These are phyloP conservation scores for Drosophila formosana DNA, from an alignment of 2,888 invertebrate species.

Conservation along the genomic window DNA sequence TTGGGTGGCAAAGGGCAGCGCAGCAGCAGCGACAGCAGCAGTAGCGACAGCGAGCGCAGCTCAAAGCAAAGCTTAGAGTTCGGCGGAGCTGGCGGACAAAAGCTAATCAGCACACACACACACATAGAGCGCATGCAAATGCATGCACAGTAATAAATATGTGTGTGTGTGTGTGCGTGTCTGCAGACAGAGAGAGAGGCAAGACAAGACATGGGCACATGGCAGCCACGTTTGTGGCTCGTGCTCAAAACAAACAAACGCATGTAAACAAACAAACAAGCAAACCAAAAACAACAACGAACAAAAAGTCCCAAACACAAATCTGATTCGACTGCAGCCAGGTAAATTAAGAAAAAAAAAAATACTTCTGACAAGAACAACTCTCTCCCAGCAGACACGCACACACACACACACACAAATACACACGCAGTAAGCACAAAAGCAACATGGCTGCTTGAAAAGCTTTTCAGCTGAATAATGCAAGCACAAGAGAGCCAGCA, in stretches of 20 bases:
- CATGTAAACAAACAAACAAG: conserved; percentile 72
- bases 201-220: conserved; percentile 16
- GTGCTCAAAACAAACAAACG: conserved; percentile 63
- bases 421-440: conserved; percentile 45
- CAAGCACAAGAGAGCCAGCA: conserved; percentile 42
- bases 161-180: background rate
- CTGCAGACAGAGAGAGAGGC: background rate
- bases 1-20: conserved; percentile 39
- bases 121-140: background rate
- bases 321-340: conserved; percentile 42
- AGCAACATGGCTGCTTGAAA: conserved; percentile 78
- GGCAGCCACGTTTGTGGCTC: conserved; percentile 50
- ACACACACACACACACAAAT: conserved; percentile 31
- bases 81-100: conserved; percentile 29
- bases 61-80: conserved; percentile 55
- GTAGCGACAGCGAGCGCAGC: conserved; percentile 7
- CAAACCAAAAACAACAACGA: conserved; percentile 31
- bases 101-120: conserved; percentile 33
- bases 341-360: conserved; percentile 50
- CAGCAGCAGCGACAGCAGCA: conserved; percentile 10
- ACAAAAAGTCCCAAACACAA: conserved; percentile 46
- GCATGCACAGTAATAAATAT: background rate
- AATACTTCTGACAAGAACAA: conserved; percentile 26
- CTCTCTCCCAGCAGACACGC: conserved; percentile 25
- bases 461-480: conserved; percentile 79